Base-by-base conservation (phyloP, 2,888 invertebrate genomes). In the Pterostichus madidus region DNA sequence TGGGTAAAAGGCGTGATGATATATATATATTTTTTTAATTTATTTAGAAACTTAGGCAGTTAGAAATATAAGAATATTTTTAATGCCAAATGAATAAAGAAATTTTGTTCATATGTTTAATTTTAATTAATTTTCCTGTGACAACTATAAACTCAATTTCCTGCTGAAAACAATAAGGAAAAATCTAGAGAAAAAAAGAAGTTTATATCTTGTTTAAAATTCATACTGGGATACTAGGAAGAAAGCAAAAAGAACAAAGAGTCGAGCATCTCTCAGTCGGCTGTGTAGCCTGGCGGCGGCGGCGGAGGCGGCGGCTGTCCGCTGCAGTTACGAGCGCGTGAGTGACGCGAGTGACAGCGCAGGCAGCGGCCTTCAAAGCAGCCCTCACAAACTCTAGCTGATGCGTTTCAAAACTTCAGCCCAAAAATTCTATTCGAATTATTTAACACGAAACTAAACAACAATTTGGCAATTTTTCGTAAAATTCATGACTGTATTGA, bases 331-430 rank as follows among this genome's bases (percentile, higher is more conserved):
- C 75, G 49, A 11, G 15, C 10, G 13, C 39, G n/a, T 75, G 81
- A 81, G 81, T 52, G 75, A 61, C 44, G 17, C 15, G 61, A 81
- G 46, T 75, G 75, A 81, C 81, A 61, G 75, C 61, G n/a, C 68
- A 46, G 68, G 61, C 76, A 52, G 13, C 39, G 61, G n/a, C 17
- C 39, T 39, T 39, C 39, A 39, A 39, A 59, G 59, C 59, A 59
- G n/a, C 52, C 13, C 52, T 24, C 52, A 52, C 39, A 39, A 39
- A 39, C 39, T 39, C 24, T 24, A 24, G 24, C 24, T 24, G 24
- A 24, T 39, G 39, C 39, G 39, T 39, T 8, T 8, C 39, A 39
- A 10, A 49, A 49, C 49, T 49, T n/a, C 13, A 8, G 10, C n/a
- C 11, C 49, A 49, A 49, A 49, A 49, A 39, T 39, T 7, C 39